Base-by-base conservation (phyloP, 2,888 invertebrate genomes). In the Strigamia transsilvanica region DNA sequence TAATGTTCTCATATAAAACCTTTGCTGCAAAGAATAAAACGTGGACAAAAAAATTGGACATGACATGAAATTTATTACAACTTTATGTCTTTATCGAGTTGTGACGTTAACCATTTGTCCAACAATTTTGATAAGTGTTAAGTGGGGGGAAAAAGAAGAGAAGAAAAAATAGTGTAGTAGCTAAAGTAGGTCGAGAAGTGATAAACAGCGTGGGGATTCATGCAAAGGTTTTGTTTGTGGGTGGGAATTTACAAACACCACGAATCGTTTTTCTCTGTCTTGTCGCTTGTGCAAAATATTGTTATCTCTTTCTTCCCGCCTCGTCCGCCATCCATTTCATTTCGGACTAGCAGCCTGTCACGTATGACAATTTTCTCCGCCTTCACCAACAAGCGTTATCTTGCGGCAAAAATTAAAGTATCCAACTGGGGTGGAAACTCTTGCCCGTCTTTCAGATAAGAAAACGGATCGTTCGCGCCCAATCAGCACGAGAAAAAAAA, bases 341-440 rank as follows among this genome's bases (percentile, higher is more conserved):
- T 73, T 73, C 32, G 73, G 73, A 73, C 73, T 73, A 73, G 73
- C 27, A 32, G 73, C 27, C 73, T 73, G 73, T 73, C 73, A 73
- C 73, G 73, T 73, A 73, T 73, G 73, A 73, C 73, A 73, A 73
- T 73, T 73, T 73, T 73, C 73, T 73, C 73, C 73, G 73, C 73
- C 73, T 73, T 73, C 73, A 32, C 73, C 73, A 73, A 73, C 79
- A 41, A 38, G 79, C 42, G 79, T 79, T 79, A 79, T 79, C 79
- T 79, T 79, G 42, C 38, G 42, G 79, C 79, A 79, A 79, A 79
- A 79, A 79, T 79, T 79, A 79, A 79, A 79, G 79, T 79, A 79
- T 38, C 79, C 79, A 79, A 79, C 42, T 38, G 79, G 79, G 42
- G 73, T 73, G 73, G 73, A 73, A 73, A 73, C 73, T 73, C 73